Base-by-base conservation (phyloP, 2,113 vertebrate species). In the Rhombomys opimus region DNA sequence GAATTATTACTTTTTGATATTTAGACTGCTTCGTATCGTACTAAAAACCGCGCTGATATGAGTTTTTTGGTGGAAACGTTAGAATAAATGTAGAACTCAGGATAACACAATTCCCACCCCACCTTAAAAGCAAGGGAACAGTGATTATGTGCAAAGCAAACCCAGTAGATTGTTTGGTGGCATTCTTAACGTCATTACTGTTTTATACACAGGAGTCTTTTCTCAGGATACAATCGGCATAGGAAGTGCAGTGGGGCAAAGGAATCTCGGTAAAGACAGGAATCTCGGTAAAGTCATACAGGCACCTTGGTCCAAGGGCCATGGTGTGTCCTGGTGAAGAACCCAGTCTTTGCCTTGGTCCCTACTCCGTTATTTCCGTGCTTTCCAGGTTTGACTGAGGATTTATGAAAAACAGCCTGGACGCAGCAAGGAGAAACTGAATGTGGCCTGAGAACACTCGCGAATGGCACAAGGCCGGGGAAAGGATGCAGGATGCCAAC, bases 401-500 rank as follows among this genome's bases (percentile, higher is more conserved):
- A 18, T 11, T 38, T 4, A 76, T 54, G 78, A 95, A 93, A 94
- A 38, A 80, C 9, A 25, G 30, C 46, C 52, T 52, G 7, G 32
- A 72, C 68, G 0, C 17, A n/a, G 67, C 50, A 15, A 35, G 27
- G 20, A 15, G 30, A 75, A 80, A n/a, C 0, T 0, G 81, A 75
- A 75, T 5, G n/a, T 17, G 68, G 14, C 84, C 0, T 0, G 70
- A 77, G 30, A 75, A 30, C 18, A 12, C 18, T 7, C n/a, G 41
- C 1, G 32, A 59, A 54, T 0, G 0, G n/a, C 5, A 46, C 18
- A 2, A 72, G 27, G 23, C 50, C 54, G 32, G 4, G 1, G 0
- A 6, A 0, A 2, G 6, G 10, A 32, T 25, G 1, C 1, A 8
- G 0, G 0, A 12, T 0, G 15, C 0, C 0, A 0, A 0, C 1